A percentile compares a stretch with the other conserved stretches of the same genome.
Conservation (phyloP, 1,140 invertebrate genomes). For the Microplitis demolitor region DNA sequence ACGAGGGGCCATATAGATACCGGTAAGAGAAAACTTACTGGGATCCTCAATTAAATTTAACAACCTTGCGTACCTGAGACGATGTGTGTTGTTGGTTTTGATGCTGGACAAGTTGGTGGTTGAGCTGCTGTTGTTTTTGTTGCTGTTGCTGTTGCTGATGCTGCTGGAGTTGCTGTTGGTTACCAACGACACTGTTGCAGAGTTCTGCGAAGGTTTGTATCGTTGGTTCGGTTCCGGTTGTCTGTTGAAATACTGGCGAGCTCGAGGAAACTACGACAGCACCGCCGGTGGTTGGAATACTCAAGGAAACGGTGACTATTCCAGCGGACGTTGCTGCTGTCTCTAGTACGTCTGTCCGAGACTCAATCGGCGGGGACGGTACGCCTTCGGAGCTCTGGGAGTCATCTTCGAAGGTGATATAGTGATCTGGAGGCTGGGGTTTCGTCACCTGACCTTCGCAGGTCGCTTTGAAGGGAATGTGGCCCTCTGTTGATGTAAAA, state of each 20-base stretch:
- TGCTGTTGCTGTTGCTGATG: conserved; percentile 36
- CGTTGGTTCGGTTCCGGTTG: conserved; percentile 42
- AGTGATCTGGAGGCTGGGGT: conserved; percentile 81
- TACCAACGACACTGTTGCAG: conserved; percentile 65
- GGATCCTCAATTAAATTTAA: conserved; percentile 29
- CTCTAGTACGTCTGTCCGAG: conserved; percentile 64
- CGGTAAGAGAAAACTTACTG: not conserved
- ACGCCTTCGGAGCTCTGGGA: conserved; percentile 79
- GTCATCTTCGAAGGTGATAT: conserved; percentile 85
- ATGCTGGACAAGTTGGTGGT: conserved; percentile 43
- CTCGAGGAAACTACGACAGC: conserved; percentile 64
- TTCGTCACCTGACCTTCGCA: conserved; percentile 84
- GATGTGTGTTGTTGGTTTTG: conserved; percentile 46
- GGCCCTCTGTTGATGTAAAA: conserved; percentile 70
- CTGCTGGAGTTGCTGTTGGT: conserved; percentile 47
- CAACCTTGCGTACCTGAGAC: conserved; percentile 41
- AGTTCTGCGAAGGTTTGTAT: conserved; percentile 67
- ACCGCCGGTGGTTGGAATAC: conserved; percentile 65
- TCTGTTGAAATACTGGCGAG: conserved; percentile 60
- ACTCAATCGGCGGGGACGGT: conserved; percentile 53
- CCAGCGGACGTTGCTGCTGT: conserved; percentile 69
- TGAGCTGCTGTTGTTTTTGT: conserved; percentile 29
- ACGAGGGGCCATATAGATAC: conserved; percentile 2
- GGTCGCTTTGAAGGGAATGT: conserved; percentile 89
- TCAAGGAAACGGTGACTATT: conserved; percentile 69